phyloP scores from a whole-genome alignment of 2,888 invertebrate genomes.

The Heteromyza rotundicornis region DNA sequence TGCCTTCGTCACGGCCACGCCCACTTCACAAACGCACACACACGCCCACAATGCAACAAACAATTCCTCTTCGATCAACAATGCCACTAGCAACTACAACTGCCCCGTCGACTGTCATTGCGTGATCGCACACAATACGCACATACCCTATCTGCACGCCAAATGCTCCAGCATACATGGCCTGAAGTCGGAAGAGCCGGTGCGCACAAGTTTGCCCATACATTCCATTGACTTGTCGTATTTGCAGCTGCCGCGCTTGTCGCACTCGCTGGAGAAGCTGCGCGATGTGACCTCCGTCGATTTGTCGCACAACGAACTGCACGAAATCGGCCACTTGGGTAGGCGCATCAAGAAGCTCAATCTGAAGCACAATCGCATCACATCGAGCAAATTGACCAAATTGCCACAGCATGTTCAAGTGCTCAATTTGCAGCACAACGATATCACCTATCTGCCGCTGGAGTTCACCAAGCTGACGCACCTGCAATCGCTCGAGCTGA shows the following conservation, averaged over 20 bases:
- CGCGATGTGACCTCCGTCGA: conserved; percentile 70
- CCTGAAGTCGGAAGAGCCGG: conserved; percentile 36
- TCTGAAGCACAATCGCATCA: conserved; percentile 69
- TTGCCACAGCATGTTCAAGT: conserved; percentile 69
- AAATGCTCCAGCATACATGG: conserved; percentile 56
- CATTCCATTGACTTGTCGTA: conserved; percentile 69
- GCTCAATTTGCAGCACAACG: conserved; percentile 70
- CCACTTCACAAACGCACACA: no score
- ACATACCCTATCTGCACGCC: conserved; percentile 51
- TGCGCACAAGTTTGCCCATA: conserved; percentile 47
- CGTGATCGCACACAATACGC: conserved; percentile 42
- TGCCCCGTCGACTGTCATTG: conserved; percentile 59
- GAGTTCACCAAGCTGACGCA: conserved; percentile 65
- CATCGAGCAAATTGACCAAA: conserved; percentile 64
- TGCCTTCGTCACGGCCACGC: conserved; percentile 25
- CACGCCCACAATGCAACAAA: no score
- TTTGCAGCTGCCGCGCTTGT: conserved; percentile 67
- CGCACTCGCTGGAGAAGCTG: conserved; percentile 67
- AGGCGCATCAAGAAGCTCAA: conserved; percentile 68
- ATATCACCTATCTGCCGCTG: conserved; percentile 67
- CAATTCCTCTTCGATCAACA: background rate
- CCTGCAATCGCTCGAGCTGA: conserved; percentile 70
- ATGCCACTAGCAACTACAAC: conserved; percentile 25
- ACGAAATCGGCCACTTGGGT: conserved; percentile 67
- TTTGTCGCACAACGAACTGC: conserved; percentile 69